Percentiles rank a stretch among this genome's conserved stretches.
phyloP scores from a whole-genome alignment of 2,113 vertebrate species.

The Gasterosteus nipponicus region DNA sequence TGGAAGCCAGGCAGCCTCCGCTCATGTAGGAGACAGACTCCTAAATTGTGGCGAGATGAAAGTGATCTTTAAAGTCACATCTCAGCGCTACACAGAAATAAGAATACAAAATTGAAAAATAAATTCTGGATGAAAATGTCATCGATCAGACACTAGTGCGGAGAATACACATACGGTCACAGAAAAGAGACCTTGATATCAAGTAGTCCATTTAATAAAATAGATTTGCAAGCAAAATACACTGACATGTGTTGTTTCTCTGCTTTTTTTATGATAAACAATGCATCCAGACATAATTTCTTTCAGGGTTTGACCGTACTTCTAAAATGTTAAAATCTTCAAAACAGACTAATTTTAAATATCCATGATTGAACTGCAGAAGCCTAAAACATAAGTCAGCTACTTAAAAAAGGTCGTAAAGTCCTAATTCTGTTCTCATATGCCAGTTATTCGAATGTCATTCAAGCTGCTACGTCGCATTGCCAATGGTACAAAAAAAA shows the following conservation, averaged over 20 bases:
- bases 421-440: slow-evolving; percentile 56
- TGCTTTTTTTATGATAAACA: slow-evolving; percentile 34
- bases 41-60: too few species aligned
- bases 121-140: neutral
- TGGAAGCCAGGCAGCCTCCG: neutral
- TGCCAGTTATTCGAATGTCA: slow-evolving; percentile 61
- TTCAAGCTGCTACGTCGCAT: slow-evolving; percentile 64
- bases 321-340: slow-evolving; percentile 1
- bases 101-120: neutral
- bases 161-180: neutral
- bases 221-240: slow-evolving; percentile 75
- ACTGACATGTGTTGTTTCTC: slow-evolving; percentile 45
- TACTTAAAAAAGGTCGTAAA: slow-evolving; percentile 58
- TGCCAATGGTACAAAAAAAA: slow-evolving; percentile 65
- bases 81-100: neutral
- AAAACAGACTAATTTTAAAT: slow-evolving; percentile 27
- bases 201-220: slow-evolving; percentile 73
- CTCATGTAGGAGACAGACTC: neutral
- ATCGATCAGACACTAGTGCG: neutral
- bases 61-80: neutral
- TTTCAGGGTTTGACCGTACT: neutral
- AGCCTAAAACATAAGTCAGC: slow-evolving; percentile 26
- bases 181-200: slow-evolving; percentile 27
- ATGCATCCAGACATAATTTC: slow-evolving; percentile 17
- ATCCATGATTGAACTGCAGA: slow-evolving; percentile 36